Evolutionary conservation across 2,113 vertebrate genomes (phyloP).

Genomic region (Cebus imitator): DNA sequence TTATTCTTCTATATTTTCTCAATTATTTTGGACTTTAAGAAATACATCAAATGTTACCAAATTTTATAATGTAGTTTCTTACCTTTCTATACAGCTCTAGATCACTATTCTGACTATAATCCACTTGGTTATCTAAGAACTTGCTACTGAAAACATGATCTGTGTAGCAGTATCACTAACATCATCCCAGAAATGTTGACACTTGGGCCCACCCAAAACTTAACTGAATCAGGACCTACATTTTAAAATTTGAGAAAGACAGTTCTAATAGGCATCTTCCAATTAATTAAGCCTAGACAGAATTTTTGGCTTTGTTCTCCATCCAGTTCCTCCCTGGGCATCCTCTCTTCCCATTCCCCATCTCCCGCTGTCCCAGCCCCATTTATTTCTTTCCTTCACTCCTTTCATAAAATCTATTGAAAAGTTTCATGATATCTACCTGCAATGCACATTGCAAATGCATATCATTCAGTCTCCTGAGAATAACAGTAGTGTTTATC

Average conservation of each 20-base stretch:
- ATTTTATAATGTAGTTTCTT: background rate
- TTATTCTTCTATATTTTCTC: background rate
- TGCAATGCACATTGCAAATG: background rate
- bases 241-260: background rate
- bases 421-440: background rate
- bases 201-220: background rate
- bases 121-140: background rate
- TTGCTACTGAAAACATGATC: background rate
- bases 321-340: background rate
- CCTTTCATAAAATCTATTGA: background rate
- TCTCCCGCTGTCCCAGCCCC: fast-evolving
- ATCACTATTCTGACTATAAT: background rate
- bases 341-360: background rate
- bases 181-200: background rate
- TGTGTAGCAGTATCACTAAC: background rate
- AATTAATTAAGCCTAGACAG: background rate
- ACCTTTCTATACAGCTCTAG: background rate
- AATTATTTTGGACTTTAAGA: background rate
- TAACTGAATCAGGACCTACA: background rate
- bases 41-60: background rate
- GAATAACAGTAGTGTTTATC: background rate
- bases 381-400: background rate
- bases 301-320: background rate
- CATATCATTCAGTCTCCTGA: background rate
- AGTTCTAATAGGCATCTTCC: background rate